phyloP scores from a whole-genome alignment of 2,888 invertebrate genomes.

The Tromatobia lineatoria region DNA sequence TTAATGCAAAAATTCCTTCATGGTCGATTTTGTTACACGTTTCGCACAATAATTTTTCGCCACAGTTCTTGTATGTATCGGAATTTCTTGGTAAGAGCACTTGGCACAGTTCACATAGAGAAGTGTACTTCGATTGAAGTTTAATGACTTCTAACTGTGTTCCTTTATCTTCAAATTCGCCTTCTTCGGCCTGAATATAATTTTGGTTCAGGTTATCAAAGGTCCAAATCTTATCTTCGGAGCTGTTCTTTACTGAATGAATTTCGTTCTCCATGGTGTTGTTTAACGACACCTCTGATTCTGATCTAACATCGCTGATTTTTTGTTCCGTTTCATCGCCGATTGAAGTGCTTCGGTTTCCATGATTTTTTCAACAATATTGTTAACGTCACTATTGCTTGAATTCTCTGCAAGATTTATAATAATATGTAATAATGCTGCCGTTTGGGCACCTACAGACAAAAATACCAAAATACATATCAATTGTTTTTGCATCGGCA shows the following conservation, averaged over 20 bases:
- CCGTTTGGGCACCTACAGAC: neutral
- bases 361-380: neutral
- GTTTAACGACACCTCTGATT: neutral
- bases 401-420: neutral
- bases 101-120: slow-evolving; percentile 13
- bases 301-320: too few species aligned
- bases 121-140: neutral
- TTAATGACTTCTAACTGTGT: neutral
- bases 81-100: neutral
- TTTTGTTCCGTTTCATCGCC: neutral
- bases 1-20: slow-evolving; percentile 10
- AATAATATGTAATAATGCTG: neutral
- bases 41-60: slow-evolving; percentile 1
- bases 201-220: neutral
- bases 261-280: neutral
- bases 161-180: neutral
- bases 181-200: neutral
- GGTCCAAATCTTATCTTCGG: neutral
- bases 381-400: neutral
- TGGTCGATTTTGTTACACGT: slow-evolving; percentile 1
- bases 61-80: neutral
- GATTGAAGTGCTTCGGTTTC: neutral
- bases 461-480: neutral
- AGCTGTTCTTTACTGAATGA: neutral
- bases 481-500: slow-evolving; percentile 5